Conservation (phyloP, 1,140 invertebrate genomes). For the Danaus melanippus region DNA sequence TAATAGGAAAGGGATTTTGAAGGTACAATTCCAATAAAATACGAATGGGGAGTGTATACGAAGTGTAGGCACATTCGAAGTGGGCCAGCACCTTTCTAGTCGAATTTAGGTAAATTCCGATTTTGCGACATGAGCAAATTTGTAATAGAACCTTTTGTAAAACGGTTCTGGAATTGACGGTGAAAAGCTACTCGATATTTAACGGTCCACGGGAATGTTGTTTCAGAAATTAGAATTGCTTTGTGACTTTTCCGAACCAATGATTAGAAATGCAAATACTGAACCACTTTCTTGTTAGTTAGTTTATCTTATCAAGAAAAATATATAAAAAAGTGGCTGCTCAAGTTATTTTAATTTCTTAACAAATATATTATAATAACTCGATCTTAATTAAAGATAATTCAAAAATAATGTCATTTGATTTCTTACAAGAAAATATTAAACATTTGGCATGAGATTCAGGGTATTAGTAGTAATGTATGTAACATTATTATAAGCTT, state of each 20-base stretch:
- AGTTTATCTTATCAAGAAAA: too few relatives aligned
- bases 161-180: constrained; percentile 13
- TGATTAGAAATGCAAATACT: constrained; percentile 2
- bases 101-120: constrained; percentile 43
- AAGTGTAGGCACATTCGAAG: constrained; percentile 24
- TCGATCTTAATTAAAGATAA: too few relatives aligned
- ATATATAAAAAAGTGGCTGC: too few relatives aligned
- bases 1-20: constrained; percentile 45
- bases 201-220: constrained; percentile 14
- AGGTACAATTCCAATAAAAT: constrained; percentile 52
- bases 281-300: too few relatives aligned
- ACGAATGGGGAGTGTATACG: constrained; percentile 30
- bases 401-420: too few relatives aligned
- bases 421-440: too few relatives aligned
- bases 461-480: too few relatives aligned
- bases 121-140: constrained; percentile 44
- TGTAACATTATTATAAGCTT: too few relatives aligned
- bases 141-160: constrained; percentile 30
- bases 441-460: too few relatives aligned
- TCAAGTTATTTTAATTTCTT: too few relatives aligned
- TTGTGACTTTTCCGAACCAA: constrained; percentile 10
- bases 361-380: too few relatives aligned
- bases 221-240: constrained; percentile 9
- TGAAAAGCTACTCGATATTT: constrained; percentile 9
- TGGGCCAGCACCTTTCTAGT: constrained; percentile 28